These are phyloP conservation scores for Scolopax rusticola DNA, from an alignment of 2,797 vertebrate species.

Conservation along the genomic window DNA sequence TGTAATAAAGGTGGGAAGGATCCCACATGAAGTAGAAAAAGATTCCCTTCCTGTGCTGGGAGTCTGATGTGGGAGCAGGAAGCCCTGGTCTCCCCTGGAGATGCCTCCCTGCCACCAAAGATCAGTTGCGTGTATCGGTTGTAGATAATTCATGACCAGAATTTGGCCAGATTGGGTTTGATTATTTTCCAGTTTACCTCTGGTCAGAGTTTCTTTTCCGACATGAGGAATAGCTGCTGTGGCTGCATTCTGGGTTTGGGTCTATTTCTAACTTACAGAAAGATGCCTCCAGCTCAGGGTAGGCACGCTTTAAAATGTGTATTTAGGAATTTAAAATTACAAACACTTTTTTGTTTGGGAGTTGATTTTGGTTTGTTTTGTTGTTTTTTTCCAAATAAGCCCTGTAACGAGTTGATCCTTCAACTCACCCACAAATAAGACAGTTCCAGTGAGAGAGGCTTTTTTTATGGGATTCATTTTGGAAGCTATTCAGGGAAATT, in stretches of 20 bases:
- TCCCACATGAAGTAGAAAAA: neutral
- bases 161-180: neutral
- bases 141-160: neutral
- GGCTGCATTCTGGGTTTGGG: neutral
- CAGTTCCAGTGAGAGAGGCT: neutral
- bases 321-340: neutral
- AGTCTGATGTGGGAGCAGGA: neutral
- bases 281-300: neutral
- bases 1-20: neutral
- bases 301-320: neutral
- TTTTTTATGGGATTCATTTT: conserved; percentile 29
- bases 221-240: neutral
- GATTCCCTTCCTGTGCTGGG: neutral
- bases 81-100: neutral
- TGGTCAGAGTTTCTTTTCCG: neutral
- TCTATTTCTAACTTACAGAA: neutral
- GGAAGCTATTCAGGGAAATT: conserved; percentile 42
- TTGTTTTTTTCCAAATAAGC: neutral
- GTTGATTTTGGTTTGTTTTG: neutral
- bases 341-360: neutral
- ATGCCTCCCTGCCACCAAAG: neutral
- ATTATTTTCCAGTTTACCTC: neutral
- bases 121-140: neutral
- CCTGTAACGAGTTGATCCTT: neutral
- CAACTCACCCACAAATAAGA: neutral